Conservation (phyloP, 2,113 vertebrate genomes). For the Rynchops niger region DNA sequence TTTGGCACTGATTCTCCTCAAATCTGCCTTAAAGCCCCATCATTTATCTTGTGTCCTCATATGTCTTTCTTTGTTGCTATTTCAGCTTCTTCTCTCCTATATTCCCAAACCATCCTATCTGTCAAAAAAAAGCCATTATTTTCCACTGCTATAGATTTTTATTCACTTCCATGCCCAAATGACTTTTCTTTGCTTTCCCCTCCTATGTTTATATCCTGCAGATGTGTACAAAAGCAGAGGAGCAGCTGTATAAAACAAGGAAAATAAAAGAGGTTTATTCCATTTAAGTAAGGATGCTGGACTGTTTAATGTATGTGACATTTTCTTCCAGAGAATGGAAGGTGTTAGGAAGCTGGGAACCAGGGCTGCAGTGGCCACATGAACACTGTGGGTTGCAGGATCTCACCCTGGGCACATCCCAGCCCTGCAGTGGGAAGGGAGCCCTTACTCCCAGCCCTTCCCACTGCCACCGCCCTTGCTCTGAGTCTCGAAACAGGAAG, state of each 20-base stretch:
- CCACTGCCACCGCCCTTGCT: not conserved
- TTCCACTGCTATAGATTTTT: not conserved
- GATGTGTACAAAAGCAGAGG: not conserved
- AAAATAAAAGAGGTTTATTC: not conserved
- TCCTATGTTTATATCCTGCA: not conserved
- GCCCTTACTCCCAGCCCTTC: not conserved
- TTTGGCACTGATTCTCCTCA: not conserved
- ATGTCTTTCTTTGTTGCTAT: not conserved
- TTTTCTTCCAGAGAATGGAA: not conserved
- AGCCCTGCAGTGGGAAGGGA: not conserved
- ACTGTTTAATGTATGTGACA: not conserved
- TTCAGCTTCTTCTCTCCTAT: not conserved
- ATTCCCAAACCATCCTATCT: not conserved
- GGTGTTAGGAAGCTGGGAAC: not conserved
- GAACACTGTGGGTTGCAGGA: not conserved
- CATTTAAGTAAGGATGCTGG: not conserved
- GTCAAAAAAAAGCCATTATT: not conserved
- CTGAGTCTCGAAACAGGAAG: not conserved
- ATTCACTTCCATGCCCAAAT: not conserved
- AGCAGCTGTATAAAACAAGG: not conserved
- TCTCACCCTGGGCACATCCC: not conserved
- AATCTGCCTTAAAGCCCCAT: not conserved
- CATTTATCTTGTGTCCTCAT: not conserved
- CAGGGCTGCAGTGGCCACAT: not conserved
- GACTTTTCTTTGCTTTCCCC: not conserved